These are phyloP conservation scores for Tetranychus piercei DNA, from an alignment of 2,888 invertebrate genomes.

Conservation along the genomic window DNA sequence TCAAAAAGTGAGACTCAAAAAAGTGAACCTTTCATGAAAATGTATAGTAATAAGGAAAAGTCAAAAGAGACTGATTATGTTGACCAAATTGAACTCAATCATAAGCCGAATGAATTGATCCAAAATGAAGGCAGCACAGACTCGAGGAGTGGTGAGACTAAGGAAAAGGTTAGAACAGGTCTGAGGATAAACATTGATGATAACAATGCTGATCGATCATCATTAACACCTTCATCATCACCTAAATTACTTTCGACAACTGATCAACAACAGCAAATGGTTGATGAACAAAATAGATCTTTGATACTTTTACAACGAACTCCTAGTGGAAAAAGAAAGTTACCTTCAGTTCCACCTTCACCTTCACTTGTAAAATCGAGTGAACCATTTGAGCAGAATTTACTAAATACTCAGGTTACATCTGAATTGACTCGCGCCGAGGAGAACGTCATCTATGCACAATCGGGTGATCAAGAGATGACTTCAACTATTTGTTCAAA, in stretches of 20 bases:
- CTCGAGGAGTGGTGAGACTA: not conserved
- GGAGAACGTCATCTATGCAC: too few relatives aligned
- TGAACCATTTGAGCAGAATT: not conserved
- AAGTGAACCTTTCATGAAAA: too few relatives aligned
- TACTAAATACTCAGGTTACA: not conserved
- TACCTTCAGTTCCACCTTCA: conserved; percentile 8
- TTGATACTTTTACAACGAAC: conserved; percentile 10
- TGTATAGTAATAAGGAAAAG: too few relatives aligned
- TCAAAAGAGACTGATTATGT: too few relatives aligned
- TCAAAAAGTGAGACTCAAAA: too few relatives aligned
- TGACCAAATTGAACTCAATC: too few relatives aligned
- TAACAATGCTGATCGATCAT: not conserved
- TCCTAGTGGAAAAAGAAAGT: conserved; percentile 12
- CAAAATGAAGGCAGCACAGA: too few relatives aligned
- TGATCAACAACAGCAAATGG: not conserved
- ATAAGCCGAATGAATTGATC: too few relatives aligned
- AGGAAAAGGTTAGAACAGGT: not conserved
- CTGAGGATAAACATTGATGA: not conserved
- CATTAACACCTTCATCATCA: not conserved
- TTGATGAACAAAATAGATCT: not conserved
- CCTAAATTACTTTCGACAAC: conserved; percentile 3
- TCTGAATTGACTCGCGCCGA: not conserved
- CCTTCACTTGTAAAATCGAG: not conserved
- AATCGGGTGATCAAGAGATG: too few relatives aligned
- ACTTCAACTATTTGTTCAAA: too few relatives aligned